A percentile compares a stretch with the other conserved stretches of the same genome.
Conservation (phyloP, 30 jellyfish, hydroid and myxozoan species). For the Rhopilema esculentum region DNA sequence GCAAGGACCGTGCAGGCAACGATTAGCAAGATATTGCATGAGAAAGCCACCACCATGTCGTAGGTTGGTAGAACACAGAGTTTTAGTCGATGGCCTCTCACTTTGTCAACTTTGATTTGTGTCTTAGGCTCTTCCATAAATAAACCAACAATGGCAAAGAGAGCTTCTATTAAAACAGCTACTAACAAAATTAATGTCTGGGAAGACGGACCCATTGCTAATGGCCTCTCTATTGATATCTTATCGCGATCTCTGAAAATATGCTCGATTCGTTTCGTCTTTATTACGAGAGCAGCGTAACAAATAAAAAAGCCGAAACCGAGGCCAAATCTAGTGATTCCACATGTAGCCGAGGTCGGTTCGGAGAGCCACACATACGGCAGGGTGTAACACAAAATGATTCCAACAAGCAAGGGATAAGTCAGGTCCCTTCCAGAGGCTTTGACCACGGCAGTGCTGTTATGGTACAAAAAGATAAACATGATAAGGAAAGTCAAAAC, state of each 20-base stretch:
- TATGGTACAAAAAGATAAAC: constrained; percentile 63
- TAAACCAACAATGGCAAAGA: constrained; percentile 68
- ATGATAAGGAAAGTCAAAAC: constrained; percentile 57
- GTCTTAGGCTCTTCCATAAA: constrained; percentile 18
- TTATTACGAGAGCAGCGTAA: constrained; percentile 80
- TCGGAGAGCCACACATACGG: constrained; percentile 70
- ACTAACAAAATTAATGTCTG: constrained; percentile 53
- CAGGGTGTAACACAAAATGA: constrained; percentile 64
- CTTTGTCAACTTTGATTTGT: constrained; percentile 8
- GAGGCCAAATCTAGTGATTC: constrained; percentile 77
- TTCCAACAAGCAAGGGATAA: constrained; percentile 76
- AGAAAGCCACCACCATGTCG: constrained; percentile 68
- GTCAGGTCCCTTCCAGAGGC: constrained; percentile 86
- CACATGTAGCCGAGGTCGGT: constrained; percentile 70
- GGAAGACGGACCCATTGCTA: constrained; percentile 64
- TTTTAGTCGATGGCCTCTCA: constrained; percentile 6
- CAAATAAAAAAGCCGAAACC: constrained; percentile 86
- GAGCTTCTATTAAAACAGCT: constrained; percentile 53
- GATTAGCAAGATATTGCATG: constrained; percentile 63
- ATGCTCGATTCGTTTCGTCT: constrained; percentile 80
- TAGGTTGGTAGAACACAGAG: constrained; percentile 55
- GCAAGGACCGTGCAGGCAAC: constrained; percentile 85
- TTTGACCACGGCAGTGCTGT: constrained; percentile 73
- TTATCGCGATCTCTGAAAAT: constrained; percentile 14
- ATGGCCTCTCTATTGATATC: neutral